A percentile compares a stretch with the other conserved stretches of the same genome.
Evolutionary conservation across 2,888 invertebrate species (phyloP).

Genomic region (Cybosia mesomella): DNA sequence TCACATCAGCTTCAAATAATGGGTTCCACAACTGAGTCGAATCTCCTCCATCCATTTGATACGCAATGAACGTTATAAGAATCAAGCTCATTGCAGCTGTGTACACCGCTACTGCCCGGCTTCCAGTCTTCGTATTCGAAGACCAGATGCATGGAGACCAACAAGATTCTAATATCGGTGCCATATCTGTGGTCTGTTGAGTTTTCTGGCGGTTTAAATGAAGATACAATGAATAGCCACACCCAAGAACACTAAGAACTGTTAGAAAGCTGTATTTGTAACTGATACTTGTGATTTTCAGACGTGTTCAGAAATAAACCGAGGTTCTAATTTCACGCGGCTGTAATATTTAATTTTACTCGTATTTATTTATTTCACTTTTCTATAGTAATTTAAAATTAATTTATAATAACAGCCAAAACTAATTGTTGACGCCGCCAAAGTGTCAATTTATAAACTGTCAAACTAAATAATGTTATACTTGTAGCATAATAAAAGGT

Average conservation of each 20-base stretch:
- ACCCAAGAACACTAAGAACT: no score
- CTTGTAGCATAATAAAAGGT: not conserved
- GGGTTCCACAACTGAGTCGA: slow-evolving; percentile 96
- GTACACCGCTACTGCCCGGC: slow-evolving; percentile 93
- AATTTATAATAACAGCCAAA: not conserved
- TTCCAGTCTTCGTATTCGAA: slow-evolving; percentile 91
- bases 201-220: not conserved
- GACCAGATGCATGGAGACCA: slow-evolving; percentile 97
- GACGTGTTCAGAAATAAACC: not conserved
- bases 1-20: slow-evolving; percentile 94
- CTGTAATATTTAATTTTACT: not conserved
- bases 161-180: slow-evolving; percentile 91
- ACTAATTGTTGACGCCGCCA: not conserved
- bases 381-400: not conserved
- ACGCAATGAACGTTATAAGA: slow-evolving; percentile 90
- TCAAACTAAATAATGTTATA: not conserved
- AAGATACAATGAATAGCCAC: slow-evolving; percentile 39
- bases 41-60: slow-evolving; percentile 95
- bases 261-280: slow-evolving; percentile 23
- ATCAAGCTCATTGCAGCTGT: slow-evolving; percentile 91
- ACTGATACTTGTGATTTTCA: slow-evolving; percentile 15
- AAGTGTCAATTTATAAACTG: not conserved
- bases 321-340: not conserved
- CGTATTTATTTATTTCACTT: not conserved
- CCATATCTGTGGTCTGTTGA: slow-evolving; percentile 18